A percentile compares a stretch with the other conserved stretches of the same genome.
Evolutionary conservation across 2,888 invertebrate genomes (phyloP).

Genomic region (Nymphalis polychloros): DNA sequence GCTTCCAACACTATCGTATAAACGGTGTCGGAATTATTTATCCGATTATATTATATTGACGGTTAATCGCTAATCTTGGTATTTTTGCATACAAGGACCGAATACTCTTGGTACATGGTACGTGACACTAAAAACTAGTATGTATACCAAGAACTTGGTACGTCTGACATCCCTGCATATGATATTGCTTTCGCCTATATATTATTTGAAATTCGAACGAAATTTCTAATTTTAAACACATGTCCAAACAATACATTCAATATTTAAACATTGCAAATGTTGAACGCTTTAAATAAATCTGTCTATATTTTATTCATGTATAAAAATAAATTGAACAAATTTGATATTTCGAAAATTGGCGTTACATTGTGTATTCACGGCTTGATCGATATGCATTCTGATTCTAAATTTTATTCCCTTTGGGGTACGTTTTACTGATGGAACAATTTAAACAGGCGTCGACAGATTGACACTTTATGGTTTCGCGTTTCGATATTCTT

Average conservation of each 20-base stretch:
- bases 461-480: conserved; percentile 19
- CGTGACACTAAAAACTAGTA: too few species aligned
- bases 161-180: too few species aligned
- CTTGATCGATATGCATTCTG: conserved; percentile 32
- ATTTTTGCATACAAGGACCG: too few species aligned
- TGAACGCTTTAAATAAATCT: conserved; percentile 7
- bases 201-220: too few species aligned
- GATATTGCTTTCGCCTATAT: too few species aligned
- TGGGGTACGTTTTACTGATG: conserved; percentile 22
- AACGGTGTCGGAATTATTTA: too few species aligned
- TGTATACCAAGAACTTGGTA: too few species aligned
- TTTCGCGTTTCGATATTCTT: conserved; percentile 16
- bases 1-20: too few species aligned
- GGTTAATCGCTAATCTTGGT: too few species aligned
- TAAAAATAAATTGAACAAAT: conserved; percentile 2
- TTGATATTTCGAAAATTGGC: conserved; percentile 19
- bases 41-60: too few species aligned
- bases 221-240: too few species aligned
- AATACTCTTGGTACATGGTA: too few species aligned
- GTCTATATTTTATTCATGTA: background rate
- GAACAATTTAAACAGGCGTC: conserved; percentile 22
- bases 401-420: conserved; percentile 32
- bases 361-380: conserved; percentile 16
- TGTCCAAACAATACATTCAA: background rate
- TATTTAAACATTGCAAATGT: background rate